These are phyloP conservation scores for Pseudochirops corinnae DNA, from an alignment of 2,797 vertebrate genomes.

Conservation along the genomic window DNA sequence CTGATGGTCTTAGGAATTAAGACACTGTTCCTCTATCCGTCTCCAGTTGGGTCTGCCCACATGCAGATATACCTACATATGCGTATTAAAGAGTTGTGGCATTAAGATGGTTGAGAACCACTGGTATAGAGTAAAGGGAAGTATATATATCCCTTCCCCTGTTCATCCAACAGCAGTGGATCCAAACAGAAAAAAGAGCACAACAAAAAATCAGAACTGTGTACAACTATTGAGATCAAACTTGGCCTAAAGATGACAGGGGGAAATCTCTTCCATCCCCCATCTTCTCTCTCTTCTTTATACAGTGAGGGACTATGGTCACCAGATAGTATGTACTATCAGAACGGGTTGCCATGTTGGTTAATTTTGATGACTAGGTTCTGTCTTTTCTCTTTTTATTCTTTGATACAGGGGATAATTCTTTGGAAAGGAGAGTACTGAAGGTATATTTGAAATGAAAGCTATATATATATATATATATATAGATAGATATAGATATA, in stretches of 20 bases:
- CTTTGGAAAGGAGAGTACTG: background rate
- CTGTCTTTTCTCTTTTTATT: background rate
- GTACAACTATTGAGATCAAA: background rate
- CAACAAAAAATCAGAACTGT: background rate
- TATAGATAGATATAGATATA: too few relatives aligned
- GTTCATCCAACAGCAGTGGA: background rate
- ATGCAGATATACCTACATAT: too few relatives aligned
- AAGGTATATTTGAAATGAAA: background rate
- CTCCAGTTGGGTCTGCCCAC: too few relatives aligned
- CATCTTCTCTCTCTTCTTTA: background rate
- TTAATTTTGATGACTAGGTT: background rate
- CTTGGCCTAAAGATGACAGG: background rate
- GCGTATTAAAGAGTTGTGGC: too few relatives aligned
- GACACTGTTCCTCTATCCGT: too few relatives aligned
- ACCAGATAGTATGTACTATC: background rate
- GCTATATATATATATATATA: too few relatives aligned
- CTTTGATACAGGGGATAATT: background rate
- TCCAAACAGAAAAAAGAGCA: background rate
- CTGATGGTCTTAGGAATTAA: too few relatives aligned
- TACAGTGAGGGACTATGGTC: background rate
- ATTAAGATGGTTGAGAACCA: too few relatives aligned
- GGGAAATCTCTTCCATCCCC: background rate
- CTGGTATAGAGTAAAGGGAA: background rate
- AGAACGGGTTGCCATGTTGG: background rate
- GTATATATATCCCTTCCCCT: background rate